These are phyloP conservation scores for Megaustenia siamemsis DNA, from an alignment of 2,888 invertebrate genomes.

Conservation along the genomic window DNA sequence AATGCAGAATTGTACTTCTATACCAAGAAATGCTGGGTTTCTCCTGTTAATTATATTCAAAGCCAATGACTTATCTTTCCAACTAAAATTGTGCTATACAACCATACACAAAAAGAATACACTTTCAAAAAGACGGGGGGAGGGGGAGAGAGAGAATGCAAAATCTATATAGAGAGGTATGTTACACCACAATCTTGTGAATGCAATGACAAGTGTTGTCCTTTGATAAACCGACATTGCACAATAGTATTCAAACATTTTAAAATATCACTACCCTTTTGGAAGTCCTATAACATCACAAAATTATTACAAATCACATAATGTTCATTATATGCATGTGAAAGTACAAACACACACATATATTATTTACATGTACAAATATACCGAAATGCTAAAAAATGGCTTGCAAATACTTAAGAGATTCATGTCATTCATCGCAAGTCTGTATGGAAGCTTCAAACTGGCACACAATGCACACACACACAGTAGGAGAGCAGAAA, in stretches of 20 bases:
- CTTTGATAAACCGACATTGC: too few relatives aligned
- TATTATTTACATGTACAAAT: neutral
- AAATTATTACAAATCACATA: neutral
- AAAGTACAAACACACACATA: neutral
- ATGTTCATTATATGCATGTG: neutral
- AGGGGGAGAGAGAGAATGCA: too few relatives aligned
- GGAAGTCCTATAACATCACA: slow-evolving; percentile 17
- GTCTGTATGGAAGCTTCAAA: neutral
- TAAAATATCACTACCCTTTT: slow-evolving; percentile 21
- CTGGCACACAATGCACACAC: neutral
- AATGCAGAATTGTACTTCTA: too few relatives aligned
- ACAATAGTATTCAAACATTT: neutral
- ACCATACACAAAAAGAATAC: too few relatives aligned
- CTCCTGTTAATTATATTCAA: too few relatives aligned
- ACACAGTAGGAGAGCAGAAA: neutral
- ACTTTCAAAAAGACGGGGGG: too few relatives aligned
- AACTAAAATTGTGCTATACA: too few relatives aligned
- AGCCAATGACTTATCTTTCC: too few relatives aligned
- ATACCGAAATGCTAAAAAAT: neutral
- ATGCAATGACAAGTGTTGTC: too few relatives aligned
- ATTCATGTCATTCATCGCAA: slow-evolving; percentile 1
- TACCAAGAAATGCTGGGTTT: too few relatives aligned
- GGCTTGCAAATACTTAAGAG: neutral
- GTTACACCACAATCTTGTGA: too few relatives aligned
- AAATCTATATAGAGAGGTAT: too few relatives aligned